phyloP scores from a whole-genome alignment of 2,888 invertebrate species.

The Nebria salina region DNA sequence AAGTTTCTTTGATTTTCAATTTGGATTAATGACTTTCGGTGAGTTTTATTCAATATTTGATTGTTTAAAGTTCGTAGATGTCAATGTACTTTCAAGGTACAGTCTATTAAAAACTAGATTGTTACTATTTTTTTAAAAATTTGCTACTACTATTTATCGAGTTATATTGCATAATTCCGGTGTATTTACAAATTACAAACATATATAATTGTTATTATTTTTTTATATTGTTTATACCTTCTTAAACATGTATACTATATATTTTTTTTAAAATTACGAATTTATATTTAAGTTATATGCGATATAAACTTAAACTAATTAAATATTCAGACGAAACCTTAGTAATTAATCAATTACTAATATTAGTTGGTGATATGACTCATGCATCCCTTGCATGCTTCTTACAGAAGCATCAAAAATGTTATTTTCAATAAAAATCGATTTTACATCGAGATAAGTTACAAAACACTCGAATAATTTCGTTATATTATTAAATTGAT shows the following conservation, averaged over 20 bases:
- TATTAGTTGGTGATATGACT: background rate
- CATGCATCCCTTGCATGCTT: background rate
- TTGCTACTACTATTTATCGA: background rate
- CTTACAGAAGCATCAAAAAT: background rate
- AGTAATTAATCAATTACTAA: background rate
- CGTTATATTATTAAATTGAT: background rate
- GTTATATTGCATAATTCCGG: background rate
- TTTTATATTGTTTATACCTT: background rate
- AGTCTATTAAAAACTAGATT: constrained; percentile 23
- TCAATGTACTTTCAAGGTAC: constrained; percentile 29
- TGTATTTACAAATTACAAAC: background rate
- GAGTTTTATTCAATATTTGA: constrained; percentile 16
- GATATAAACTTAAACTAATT: background rate
- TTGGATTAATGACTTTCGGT: background rate
- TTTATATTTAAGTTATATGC: too few relatives aligned
- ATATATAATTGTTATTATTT: too few relatives aligned
- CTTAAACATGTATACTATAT: background rate
- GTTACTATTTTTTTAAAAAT: too few relatives aligned
- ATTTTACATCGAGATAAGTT: background rate
- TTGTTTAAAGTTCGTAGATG: constrained; percentile 17
- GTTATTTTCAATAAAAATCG: background rate
- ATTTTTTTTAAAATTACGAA: background rate
- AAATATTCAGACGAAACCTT: background rate
- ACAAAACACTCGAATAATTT: too few relatives aligned
- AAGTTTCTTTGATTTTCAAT: background rate